These are phyloP conservation scores for Philaenus spumarius DNA, from an alignment of 1,140 invertebrate genomes.

Conservation along the genomic window DNA sequence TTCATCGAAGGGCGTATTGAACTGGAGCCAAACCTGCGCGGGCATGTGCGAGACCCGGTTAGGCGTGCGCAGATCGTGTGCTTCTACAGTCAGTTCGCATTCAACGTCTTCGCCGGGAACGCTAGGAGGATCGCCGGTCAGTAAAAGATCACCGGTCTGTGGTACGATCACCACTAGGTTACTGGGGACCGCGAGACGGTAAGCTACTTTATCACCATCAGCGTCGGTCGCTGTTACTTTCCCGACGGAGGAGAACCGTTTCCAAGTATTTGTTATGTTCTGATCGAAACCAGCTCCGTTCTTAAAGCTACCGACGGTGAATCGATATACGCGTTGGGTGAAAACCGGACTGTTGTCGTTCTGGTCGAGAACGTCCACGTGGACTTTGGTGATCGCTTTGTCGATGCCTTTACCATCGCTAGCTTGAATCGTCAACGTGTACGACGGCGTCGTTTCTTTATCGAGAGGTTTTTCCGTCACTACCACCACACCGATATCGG, in stretches of 20 bases:
- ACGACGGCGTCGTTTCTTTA: constrained; percentile 57
- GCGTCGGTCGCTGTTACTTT: constrained; percentile 74
- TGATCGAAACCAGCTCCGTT: constrained; percentile 43
- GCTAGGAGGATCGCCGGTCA: constrained; percentile 64
- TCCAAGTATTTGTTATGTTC: constrained; percentile 44
- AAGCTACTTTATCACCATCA: constrained; percentile 81
- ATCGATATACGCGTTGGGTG: constrained; percentile 66
- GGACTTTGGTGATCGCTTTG: constrained; percentile 62
- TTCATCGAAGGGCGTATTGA: constrained; percentile 53
- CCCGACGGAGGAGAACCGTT: constrained; percentile 70
- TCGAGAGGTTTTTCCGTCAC: constrained; percentile 66
- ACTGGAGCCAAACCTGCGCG: constrained; percentile 67
- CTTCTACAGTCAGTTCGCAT: constrained; percentile 62
- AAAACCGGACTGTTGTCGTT: constrained; percentile 90
- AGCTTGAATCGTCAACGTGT: constrained; percentile 66
- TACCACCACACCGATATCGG: constrained; percentile 53
- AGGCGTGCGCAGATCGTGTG: constrained; percentile 71
- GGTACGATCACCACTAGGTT: constrained; percentile 80
- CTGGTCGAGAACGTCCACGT: constrained; percentile 68
- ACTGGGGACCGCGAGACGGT: constrained; percentile 66
- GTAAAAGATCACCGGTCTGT: constrained; percentile 80
- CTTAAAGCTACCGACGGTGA: constrained; percentile 54
- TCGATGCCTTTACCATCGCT: constrained; percentile 64
- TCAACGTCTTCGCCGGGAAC: constrained; percentile 51
- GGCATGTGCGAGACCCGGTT: constrained; percentile 53